Evolutionary conservation across 2,113 vertebrate genomes (phyloP).

Genomic region (Brachyhypopomus occidentalis): DNA sequence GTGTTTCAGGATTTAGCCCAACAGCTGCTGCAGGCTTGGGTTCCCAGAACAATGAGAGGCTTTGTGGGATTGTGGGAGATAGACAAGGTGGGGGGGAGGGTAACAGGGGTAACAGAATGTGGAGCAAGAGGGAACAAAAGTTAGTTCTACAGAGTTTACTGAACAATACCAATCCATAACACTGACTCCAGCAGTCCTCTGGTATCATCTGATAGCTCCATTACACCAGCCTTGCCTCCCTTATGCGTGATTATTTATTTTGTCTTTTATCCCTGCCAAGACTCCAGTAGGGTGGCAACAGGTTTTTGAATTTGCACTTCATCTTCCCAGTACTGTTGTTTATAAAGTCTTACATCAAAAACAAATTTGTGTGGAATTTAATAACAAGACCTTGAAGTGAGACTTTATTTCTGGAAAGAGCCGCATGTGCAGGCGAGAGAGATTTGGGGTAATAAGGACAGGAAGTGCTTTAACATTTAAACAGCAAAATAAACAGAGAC

Average conservation of each 20-base stretch:
- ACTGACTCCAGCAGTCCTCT: neutral
- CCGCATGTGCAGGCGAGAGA: neutral
- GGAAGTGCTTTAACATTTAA: constrained; percentile 10
- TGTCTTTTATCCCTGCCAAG: neutral
- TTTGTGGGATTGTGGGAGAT: constrained; percentile 45
- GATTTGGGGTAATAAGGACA: neutral
- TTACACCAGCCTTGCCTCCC: neutral
- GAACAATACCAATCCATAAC: neutral
- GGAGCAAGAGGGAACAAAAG: neutral
- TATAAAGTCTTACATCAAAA: neutral
- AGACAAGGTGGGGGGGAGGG: constrained; percentile 19
- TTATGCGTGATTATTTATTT: neutral
- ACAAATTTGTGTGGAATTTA: neutral
- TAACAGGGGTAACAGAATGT: neutral
- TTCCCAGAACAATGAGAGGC: constrained; percentile 57
- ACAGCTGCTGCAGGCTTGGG: constrained; percentile 54
- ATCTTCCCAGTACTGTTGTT: neutral
- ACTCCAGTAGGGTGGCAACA: neutral
- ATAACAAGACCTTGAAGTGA: neutral
- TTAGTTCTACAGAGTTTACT: neutral
- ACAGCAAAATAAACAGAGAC: neutral
- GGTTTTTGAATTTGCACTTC: neutral
- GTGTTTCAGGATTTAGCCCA: constrained; percentile 36
- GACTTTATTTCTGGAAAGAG: neutral
- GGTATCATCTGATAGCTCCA: neutral